Evolutionary conservation across 2,888 invertebrate genomes (phyloP).

Genomic region (Achlya flavicornis): DNA sequence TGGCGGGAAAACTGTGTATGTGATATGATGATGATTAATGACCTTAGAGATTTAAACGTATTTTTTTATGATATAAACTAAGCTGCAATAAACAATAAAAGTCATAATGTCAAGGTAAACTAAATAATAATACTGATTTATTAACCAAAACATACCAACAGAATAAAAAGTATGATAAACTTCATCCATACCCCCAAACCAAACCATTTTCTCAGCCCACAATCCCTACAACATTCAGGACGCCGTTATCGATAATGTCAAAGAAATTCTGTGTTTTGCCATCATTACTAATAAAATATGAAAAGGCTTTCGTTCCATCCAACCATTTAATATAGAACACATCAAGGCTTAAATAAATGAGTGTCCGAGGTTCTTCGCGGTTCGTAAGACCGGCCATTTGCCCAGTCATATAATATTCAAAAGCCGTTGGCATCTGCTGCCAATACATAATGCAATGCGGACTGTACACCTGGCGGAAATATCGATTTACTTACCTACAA

Average conservation of each 20-base stretch:
- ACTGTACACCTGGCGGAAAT: conserved; percentile 57
- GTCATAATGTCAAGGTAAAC: too few relatives aligned
- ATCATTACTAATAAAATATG: background rate
- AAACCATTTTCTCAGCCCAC: too few relatives aligned
- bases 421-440: conserved; percentile 36
- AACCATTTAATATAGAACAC: conserved; percentile 18
- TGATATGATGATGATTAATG: too few relatives aligned
- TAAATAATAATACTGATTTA: too few relatives aligned
- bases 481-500: conserved; percentile 47
- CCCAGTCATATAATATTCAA: conserved; percentile 56
- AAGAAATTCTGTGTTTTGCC: background rate
- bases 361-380: conserved; percentile 27
- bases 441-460: conserved; percentile 57
- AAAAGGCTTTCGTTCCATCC: conserved; percentile 2
- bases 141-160: too few relatives aligned
- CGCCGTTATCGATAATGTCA: conserved; percentile 2
- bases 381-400: conserved; percentile 37
- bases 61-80: too few relatives aligned
- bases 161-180: too few relatives aligned
- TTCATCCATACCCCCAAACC: too few relatives aligned
- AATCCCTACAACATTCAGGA: background rate
- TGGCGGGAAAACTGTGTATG: too few relatives aligned
- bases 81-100: too few relatives aligned
- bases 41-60: too few relatives aligned
- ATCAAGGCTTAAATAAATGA: conserved; percentile 31